Evolutionary conservation across 2,888 invertebrate genomes (phyloP), one percentile per base, ranked within the genome.

Genomic region (Leucoma salicis): DNA sequence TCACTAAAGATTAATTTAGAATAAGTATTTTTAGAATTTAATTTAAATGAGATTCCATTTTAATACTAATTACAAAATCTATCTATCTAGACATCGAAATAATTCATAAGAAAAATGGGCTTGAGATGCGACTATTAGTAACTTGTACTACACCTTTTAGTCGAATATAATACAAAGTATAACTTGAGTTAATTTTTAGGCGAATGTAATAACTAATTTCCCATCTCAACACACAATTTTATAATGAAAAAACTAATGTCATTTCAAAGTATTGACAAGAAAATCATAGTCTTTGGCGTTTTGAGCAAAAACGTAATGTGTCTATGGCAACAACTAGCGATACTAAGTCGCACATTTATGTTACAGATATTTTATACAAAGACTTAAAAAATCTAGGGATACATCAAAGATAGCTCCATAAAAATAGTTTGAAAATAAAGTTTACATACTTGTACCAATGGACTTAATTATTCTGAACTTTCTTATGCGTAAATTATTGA

Each of bases 251-350:
- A 62, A 57, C 58, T 66, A 47, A 60, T 54, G 62, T 48, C 48
- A 52, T 56, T 58, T 63, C 51, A 63, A 63, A 50, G 48, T 45
- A 45, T 58, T 59, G 59, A 59, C 59, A 63, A 60, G 57, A 64
- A 65, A 56, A 59, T 46, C 37, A 56, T 60, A 70, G 70, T 86
- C 88, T 88, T 88, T 88, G 88, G 88, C 84, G 79, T 74, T 68
- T 88, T 88, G 88, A 88, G 88, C 88, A 88, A 88, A n/a, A 82
- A 73, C 63, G 69, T 72, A 66, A 68, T 63, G 66, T 68, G 50
- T 59, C 64, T 82, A 84, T 84, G 84, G 83, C 83, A 77, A 76
- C 72, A 71, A 70, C 83, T 84, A 84, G 81, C 83, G 75, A 68
- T 66, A 80, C 79, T 82, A 80, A 68, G 66, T 70, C 72, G 69